Base-by-base conservation (phyloP, 2,113 vertebrate species). In the Misgurnus anguillicaudatus region DNA sequence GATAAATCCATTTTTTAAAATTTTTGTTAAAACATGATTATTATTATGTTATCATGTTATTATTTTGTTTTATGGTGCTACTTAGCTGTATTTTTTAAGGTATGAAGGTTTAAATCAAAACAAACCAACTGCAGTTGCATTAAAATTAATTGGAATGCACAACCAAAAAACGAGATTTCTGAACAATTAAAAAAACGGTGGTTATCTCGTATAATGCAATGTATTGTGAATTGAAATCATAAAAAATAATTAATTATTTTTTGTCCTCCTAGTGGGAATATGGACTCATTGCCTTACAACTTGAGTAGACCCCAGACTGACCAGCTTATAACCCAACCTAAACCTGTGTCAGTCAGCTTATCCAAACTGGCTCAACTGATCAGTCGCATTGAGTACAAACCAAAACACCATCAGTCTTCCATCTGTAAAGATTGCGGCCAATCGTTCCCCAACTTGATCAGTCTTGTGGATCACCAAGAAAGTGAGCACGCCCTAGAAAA, bases 321-420 rank as follows among this genome's bases (percentile, higher is more conserved):
- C 6, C 88, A 89, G 75, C 83, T 86, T 0, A 88, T 88, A 74
- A 79, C 71, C 57, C 83, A 83, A 38, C 69, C 85, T 10, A 79
- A 39, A 16, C 68, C 84, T 0, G 16, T 83, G 4, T 19, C 86
- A 6, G 87, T 85, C 48, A 89, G 90, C 0, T 86, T 92, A 45
- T 87, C 90, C 21, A 87, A 84, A 73, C 88, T 91, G 2, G 91
- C 90, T 79, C 87, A 65, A 76, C 87, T 92, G 77, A 89, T 91
- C 0, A 85, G 86, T 2, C 86, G 64, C 9, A 68, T 87, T 0
- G 89, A 89, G 7, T 75, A 86, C 0, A 90, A 87, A 11, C 86
- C 53, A 55, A 80, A 76, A 24, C 72, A 13, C 9, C 72, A 71
- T 24, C 82, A 53, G 3, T 82, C 68, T 31, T 62, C 75, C 16